phyloP scores from a whole-genome alignment of 2,113 vertebrate genomes.

The Lasiurus cinereus region DNA sequence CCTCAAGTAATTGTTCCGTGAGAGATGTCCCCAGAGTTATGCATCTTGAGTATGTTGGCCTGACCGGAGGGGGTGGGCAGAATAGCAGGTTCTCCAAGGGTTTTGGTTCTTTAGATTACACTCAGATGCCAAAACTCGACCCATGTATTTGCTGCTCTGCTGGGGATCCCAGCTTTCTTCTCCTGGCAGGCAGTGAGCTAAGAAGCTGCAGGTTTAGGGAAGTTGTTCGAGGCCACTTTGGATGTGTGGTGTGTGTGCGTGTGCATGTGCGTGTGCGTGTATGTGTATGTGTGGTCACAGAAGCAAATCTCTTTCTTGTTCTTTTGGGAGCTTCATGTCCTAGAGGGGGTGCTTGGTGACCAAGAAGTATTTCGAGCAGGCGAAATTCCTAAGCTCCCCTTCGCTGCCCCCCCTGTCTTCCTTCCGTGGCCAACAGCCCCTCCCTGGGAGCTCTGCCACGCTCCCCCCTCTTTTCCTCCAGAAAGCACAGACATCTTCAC shows the following conservation, averaged over 20 bases:
- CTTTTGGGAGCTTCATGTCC: neutral
- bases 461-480: neutral
- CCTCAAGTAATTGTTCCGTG: neutral
- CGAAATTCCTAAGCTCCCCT: neutral
- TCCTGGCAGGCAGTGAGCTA: neutral
- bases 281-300: neutral
- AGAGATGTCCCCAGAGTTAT: neutral
- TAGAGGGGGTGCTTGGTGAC: neutral
- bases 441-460: neutral
- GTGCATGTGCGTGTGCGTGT: too few species aligned
- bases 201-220: neutral
- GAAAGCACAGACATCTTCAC: constrained; percentile 63
- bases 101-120: neutral
- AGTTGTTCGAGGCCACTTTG: neutral
- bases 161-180: neutral
- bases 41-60: neutral
- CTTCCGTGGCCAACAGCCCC: neutral
- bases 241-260: neutral
- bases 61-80: neutral
- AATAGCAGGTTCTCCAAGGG: neutral
- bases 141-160: neutral
- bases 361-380: neutral
- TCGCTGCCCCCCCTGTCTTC: neutral
- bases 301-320: neutral
- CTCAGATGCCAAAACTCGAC: neutral